A percentile compares a stretch with the other conserved stretches of the same genome.
These are phyloP conservation scores for Neolamprologus longior DNA, from an alignment of 2,113 vertebrate species.

Conservation along the genomic window DNA sequence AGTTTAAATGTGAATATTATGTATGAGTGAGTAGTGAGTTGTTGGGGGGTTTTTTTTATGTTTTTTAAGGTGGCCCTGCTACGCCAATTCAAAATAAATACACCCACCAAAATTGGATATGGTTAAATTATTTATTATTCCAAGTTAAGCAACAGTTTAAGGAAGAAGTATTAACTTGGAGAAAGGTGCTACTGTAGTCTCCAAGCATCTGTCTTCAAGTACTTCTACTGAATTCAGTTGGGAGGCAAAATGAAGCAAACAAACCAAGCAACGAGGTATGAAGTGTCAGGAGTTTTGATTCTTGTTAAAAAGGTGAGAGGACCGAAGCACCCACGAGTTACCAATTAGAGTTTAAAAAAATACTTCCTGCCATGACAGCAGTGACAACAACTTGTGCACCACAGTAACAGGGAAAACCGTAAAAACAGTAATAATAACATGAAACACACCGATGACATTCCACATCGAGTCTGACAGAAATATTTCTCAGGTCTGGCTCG, in stretches of 20 bases:
- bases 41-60: rapidly evolving
- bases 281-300: neutral
- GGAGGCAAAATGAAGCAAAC: neutral
- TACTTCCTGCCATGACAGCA: neutral
- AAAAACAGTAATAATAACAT: neutral
- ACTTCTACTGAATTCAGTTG: neutral
- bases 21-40: neutral
- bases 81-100: neutral
- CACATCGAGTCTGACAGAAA: neutral
- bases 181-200: neutral
- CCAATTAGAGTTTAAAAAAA: neutral
- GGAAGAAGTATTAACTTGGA: neutral
- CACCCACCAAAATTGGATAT: neutral
- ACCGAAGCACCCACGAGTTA: neutral
- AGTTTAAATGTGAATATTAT: neutral
- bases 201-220: neutral
- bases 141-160: neutral
- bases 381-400: neutral
- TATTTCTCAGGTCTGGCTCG: neutral
- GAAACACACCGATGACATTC: neutral
- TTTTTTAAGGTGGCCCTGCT: neutral
- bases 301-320: neutral
- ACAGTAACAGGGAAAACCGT: neutral
- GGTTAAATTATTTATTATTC: neutral
- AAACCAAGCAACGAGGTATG: neutral